These are phyloP conservation scores for Bubo blakistoni DNA, from an alignment of 2,113 vertebrate genomes.

Conservation along the genomic window DNA sequence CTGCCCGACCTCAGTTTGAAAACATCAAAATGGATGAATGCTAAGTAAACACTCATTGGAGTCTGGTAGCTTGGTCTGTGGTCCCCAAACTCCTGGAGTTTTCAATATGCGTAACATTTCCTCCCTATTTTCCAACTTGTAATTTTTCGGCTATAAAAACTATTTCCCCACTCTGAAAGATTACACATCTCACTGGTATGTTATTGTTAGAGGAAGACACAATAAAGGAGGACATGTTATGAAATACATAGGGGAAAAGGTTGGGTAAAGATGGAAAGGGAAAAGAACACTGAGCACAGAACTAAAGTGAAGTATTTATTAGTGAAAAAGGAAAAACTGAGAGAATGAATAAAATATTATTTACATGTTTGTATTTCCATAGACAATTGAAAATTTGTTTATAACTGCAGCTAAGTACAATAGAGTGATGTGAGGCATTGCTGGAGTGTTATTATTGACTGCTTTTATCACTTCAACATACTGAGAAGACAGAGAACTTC, in stretches of 20 bases:
- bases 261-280: neutral
- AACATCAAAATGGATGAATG: neutral
- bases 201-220: neutral
- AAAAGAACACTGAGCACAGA: neutral
- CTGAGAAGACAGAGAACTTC: neutral
- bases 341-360: neutral
- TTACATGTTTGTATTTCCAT: neutral
- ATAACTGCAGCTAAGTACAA: neutral
- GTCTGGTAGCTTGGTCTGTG: neutral
- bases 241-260: neutral
- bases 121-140: neutral
- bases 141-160: neutral
- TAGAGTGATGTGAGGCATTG: neutral
- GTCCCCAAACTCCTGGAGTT: neutral
- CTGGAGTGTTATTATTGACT: neutral
- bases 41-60: neutral
- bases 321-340: neutral
- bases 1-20: neutral
- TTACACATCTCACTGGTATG: neutral
- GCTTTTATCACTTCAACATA: neutral
- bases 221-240: neutral
- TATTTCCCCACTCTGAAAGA: neutral
- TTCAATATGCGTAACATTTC: neutral
- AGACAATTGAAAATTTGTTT: neutral
- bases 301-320: neutral